These are phyloP conservation scores for Rhabdomys dilectus DNA, from an alignment of 2,113 vertebrate species.

Conservation along the genomic window DNA sequence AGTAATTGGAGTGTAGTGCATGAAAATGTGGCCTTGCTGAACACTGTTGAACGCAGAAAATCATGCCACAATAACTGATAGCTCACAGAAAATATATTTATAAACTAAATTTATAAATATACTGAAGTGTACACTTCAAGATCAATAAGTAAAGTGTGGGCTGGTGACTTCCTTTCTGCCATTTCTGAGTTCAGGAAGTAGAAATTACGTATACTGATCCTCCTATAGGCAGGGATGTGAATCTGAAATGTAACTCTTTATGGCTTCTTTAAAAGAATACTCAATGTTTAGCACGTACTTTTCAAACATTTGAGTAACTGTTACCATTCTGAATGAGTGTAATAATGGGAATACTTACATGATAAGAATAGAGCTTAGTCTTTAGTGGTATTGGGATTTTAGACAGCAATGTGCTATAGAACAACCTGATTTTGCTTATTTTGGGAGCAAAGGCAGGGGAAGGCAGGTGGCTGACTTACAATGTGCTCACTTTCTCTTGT, in stretches of 20 bases:
- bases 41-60: neutral
- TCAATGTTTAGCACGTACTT: neutral
- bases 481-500: neutral
- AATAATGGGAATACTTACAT: neutral
- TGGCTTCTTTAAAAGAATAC: neutral
- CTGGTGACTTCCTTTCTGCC: neutral
- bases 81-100: neutral
- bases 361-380: neutral
- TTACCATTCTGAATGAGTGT: constrained; percentile 1
- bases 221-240: neutral
- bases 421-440: neutral
- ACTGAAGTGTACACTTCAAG: neutral
- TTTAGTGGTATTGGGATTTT: neutral
- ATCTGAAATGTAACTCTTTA: neutral
- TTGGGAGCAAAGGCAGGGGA: neutral
- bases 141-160: neutral
- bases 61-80: neutral
- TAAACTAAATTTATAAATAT: neutral
- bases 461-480: neutral
- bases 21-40: neutral
- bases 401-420: neutral
- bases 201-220: neutral
- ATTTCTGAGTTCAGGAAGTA: neutral
- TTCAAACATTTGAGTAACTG: constrained; percentile 44
- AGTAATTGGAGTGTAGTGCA: neutral